Evolutionary conservation across 2,888 invertebrate species (phyloP).

Genomic region (Meloe dianella): DNA sequence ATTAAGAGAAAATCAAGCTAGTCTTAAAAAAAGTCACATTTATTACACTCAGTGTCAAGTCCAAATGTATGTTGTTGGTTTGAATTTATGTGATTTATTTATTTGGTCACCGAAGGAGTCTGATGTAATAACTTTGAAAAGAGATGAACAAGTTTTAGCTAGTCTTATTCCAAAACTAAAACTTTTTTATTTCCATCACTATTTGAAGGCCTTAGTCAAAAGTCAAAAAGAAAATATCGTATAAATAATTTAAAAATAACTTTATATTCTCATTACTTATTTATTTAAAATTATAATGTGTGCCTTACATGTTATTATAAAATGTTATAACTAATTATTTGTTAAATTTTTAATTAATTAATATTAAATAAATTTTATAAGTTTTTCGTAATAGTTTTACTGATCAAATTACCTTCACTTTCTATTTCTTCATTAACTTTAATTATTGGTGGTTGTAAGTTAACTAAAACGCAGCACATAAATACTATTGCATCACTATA

Average conservation of each 20-base stretch:
- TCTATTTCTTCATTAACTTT: neutral
- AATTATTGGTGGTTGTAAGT: constrained; percentile 22
- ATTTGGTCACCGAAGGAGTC: neutral
- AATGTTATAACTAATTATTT: too few species aligned
- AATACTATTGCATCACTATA: constrained; percentile 16
- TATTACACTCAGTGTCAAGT: constrained; percentile 14
- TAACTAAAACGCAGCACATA: constrained; percentile 26
- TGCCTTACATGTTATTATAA: too few species aligned
- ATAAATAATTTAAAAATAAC: neutral
- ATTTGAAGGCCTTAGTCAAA: neutral
- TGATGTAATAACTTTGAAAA: neutral
- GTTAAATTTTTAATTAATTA: too few species aligned
- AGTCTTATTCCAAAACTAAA: neutral
- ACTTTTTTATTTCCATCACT: neutral
- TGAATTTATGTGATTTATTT: constrained; percentile 1
- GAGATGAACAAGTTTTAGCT: constrained; percentile 4
- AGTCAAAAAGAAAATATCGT: neutral
- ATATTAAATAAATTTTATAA: neutral
- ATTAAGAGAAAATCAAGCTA: neutral
- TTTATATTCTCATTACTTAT: too few species aligned
- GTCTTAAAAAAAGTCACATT: neutral
- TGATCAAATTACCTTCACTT: neutral
- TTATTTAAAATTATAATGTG: too few species aligned
- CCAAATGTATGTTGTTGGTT: constrained; percentile 9
- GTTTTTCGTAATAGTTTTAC: neutral